Evolutionary conservation across 2,888 invertebrate genomes (phyloP).

Genomic region (Ectemnius cavifrons): DNA sequence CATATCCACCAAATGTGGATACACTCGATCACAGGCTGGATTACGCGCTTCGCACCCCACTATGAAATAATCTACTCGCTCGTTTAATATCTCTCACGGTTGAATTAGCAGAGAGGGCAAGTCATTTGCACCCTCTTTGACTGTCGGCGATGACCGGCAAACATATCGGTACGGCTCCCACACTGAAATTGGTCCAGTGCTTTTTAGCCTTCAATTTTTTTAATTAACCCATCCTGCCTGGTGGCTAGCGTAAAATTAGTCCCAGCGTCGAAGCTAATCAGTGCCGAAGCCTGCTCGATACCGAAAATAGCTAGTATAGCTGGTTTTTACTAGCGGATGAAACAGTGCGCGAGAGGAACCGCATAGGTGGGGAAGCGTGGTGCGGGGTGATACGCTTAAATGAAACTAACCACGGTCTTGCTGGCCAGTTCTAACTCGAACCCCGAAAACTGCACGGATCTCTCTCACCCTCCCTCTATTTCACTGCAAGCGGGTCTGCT

Average conservation of each 20-base stretch:
- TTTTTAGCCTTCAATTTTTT: too few species aligned
- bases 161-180: too few species aligned
- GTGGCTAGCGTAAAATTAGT: too few species aligned
- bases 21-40: too few species aligned
- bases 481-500: constrained; percentile 11
- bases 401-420: constrained; percentile 46
- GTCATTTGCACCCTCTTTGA: too few species aligned
- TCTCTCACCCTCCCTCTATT: constrained; percentile 26
- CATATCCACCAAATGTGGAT: neutral
- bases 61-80: neutral
- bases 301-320: constrained; percentile 6
- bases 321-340: too few species aligned
- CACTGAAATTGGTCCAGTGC: too few species aligned
- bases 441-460: constrained; percentile 2
- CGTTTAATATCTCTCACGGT: neutral
- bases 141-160: too few species aligned
- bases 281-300: constrained; percentile 53
- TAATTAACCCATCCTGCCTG: too few species aligned
- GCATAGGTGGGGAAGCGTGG: constrained; percentile 11
- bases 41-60: too few species aligned
- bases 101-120: neutral
- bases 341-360: too few species aligned
- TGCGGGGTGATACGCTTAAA: constrained; percentile 51
- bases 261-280: constrained; percentile 53
- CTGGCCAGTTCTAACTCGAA: neutral